These are phyloP conservation scores for Cephus pygmeus DNA, from an alignment of 2,888 invertebrate genomes.

Conservation along the genomic window DNA sequence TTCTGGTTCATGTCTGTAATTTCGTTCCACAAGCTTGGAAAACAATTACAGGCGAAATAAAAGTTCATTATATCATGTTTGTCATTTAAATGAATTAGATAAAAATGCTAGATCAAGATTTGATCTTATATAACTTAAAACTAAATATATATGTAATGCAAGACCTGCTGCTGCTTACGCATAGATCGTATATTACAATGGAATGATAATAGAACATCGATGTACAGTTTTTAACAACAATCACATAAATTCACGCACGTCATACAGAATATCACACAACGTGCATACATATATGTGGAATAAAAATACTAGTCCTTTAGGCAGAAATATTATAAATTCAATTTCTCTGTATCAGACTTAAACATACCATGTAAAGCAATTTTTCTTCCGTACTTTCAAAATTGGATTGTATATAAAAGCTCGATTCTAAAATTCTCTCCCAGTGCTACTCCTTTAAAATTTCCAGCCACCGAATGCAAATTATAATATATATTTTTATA, in stretches of 20 bases:
- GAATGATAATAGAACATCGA: neutral
- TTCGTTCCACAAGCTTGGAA: too few relatives aligned
- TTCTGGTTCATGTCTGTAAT: too few relatives aligned
- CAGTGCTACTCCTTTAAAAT: neutral
- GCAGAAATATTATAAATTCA: constrained; percentile 14
- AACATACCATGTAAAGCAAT: neutral
- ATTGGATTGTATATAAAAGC: neutral
- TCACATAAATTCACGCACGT: constrained; percentile 11
- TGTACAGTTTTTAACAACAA: neutral
- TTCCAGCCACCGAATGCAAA: neutral
- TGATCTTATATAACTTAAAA: neutral
- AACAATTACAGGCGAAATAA: too few relatives aligned
- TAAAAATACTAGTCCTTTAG: constrained; percentile 13
- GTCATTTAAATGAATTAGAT: neutral
- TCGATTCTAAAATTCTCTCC: neutral
- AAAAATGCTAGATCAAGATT: neutral
- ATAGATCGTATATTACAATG: neutral
- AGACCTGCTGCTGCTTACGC: neutral
- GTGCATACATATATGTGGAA: constrained; percentile 9
- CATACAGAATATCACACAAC: constrained; percentile 21
- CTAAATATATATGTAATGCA: neutral
- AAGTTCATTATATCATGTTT: neutral
- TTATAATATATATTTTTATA: neutral
- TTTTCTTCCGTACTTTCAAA: neutral
- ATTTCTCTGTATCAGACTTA: neutral